These are phyloP conservation scores for Pelagia noctiluca DNA, from an alignment of 30 jellyfish, hydroid and myxozoan genomes.

Conservation along the genomic window DNA sequence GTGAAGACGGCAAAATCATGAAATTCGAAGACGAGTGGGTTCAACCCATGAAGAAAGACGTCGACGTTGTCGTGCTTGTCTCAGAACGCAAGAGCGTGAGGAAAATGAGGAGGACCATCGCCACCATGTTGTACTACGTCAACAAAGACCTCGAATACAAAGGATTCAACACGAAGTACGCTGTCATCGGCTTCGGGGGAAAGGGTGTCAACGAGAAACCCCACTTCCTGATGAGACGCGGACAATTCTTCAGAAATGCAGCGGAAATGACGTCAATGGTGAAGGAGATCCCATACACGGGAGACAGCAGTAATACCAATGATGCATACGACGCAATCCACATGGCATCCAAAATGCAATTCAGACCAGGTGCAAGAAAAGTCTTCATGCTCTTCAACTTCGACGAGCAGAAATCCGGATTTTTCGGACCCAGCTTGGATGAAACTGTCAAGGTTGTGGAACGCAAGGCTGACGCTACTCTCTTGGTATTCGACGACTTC, in stretches of 20 bases:
- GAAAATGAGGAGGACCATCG: constrained; percentile 47
- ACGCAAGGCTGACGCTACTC: constrained; percentile 86
- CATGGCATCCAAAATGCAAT: constrained; percentile 75
- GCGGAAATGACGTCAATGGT: constrained; percentile 51
- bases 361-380: constrained; percentile 95
- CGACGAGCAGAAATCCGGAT: constrained; percentile 65
- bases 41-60: constrained; percentile 75
- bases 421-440: constrained; percentile 79
- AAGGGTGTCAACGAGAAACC: constrained; percentile 84
- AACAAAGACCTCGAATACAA: constrained; percentile 48
- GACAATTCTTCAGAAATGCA: constrained; percentile 61
- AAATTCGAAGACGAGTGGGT: constrained; percentile 67
- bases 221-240: constrained; percentile 81
- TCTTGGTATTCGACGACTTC: constrained; percentile 82
- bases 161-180: constrained; percentile 81
- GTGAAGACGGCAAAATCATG: constrained; percentile 35
- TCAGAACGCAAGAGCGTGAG: constrained; percentile 75
- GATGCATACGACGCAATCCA: constrained; percentile 87
- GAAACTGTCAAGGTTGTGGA: constrained; percentile 73
- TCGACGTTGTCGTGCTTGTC: constrained; percentile 87
- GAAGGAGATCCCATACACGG: constrained; percentile 89
- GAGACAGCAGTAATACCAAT: constrained; percentile 58
- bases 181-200: constrained; percentile 98
- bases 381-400: constrained; percentile 81
- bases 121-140: constrained; percentile 40